Evolutionary conservation across 2,797 vertebrate genomes (phyloP).

Genomic region (Echeneis naucrates): DNA sequence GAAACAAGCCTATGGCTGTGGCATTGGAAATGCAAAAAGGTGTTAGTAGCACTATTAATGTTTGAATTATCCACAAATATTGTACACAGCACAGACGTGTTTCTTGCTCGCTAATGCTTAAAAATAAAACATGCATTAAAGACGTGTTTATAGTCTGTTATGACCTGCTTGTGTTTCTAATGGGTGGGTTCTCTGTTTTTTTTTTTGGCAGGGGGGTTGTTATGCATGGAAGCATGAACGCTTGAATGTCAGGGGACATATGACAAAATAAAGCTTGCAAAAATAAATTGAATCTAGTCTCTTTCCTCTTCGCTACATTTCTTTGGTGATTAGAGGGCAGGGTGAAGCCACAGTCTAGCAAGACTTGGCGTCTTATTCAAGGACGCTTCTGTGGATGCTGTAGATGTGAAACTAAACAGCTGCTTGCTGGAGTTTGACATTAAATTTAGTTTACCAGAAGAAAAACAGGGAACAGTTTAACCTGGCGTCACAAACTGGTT

Average conservation of each 20-base stretch:
- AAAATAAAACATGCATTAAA: slow-evolving; percentile 1
- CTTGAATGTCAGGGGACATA: neutral
- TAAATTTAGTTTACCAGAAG: slow-evolving; percentile 1
- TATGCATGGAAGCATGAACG: too few relatives aligned
- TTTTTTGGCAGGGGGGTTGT: too few relatives aligned
- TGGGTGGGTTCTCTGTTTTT: slow-evolving; percentile 13
- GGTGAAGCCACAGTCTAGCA: neutral
- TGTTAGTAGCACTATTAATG: neutral
- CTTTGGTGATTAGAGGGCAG: slow-evolving; percentile 7
- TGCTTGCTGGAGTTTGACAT: neutral
- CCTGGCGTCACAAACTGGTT: neutral
- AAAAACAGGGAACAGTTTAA: neutral
- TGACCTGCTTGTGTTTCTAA: neutral
- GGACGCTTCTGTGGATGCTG: neutral
- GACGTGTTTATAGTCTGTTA: neutral
- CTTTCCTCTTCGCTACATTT: neutral
- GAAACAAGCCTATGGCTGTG: neutral
- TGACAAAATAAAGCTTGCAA: neutral
- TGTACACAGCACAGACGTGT: neutral
- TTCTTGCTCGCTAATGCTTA: neutral
- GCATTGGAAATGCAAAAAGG: neutral
- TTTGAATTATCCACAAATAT: neutral
- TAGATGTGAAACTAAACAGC: neutral
- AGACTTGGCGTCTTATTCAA: slow-evolving; percentile 8
- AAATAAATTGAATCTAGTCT: neutral